These are phyloP conservation scores for Aspidoscelis tigris DNA, from an alignment of 2,113 vertebrate genomes.

Conservation along the genomic window DNA sequence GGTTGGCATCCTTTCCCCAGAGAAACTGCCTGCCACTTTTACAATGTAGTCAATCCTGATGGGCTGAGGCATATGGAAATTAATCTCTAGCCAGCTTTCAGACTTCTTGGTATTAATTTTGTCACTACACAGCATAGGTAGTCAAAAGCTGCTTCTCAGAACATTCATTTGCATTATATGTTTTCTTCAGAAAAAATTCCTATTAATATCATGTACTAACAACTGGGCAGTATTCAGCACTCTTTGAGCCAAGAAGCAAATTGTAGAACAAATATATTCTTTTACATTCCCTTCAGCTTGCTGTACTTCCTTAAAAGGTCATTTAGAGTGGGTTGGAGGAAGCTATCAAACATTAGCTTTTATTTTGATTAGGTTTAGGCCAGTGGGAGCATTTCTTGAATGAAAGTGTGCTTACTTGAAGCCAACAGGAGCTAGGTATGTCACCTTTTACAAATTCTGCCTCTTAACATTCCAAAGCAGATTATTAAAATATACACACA, in stretches of 20 bases:
- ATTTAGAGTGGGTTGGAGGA: background rate
- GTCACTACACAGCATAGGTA: background rate
- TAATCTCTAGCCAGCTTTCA: slow-evolving; percentile 39
- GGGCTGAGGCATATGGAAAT: slow-evolving; percentile 1
- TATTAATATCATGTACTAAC: background rate
- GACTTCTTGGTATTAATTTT: slow-evolving; percentile 32
- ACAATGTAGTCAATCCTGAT: slow-evolving; percentile 19
- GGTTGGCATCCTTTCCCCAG: slow-evolving; percentile 29
- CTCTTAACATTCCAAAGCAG: no score
- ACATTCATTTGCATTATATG: background rate
- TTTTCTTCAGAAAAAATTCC: background rate
- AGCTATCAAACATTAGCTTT: background rate
- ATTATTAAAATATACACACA: no score
- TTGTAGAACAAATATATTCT: background rate
- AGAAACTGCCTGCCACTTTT: slow-evolving; percentile 41
- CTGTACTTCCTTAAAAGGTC: background rate
- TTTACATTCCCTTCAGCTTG: background rate
- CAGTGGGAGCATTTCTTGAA: background rate
- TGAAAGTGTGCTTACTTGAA: background rate
- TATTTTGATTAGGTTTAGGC: background rate
- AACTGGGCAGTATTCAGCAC: background rate
- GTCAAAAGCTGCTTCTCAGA: background rate
- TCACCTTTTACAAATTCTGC: no score
- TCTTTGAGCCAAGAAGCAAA: background rate
- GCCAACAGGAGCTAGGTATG: background rate